Evolutionary conservation across 2,888 invertebrate species (phyloP).

Genomic region (Heterodera filipjevi): DNA sequence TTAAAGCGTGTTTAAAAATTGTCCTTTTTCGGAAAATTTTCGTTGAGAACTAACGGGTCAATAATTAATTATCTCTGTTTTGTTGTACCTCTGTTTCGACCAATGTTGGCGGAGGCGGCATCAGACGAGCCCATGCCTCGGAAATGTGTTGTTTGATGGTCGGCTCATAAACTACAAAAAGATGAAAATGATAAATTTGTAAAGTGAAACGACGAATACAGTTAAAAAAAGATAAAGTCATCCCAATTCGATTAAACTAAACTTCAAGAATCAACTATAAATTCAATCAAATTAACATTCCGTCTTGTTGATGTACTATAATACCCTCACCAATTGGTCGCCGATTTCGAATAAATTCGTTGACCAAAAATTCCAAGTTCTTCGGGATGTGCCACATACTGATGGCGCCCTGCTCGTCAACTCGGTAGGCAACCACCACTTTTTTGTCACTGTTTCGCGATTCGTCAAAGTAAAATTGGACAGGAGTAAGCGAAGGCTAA

Average conservation of each 20-base stretch:
- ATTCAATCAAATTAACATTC: no score
- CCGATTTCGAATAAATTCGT: constrained; percentile 46
- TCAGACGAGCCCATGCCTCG: constrained; percentile 45
- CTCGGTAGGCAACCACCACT: constrained; percentile 42
- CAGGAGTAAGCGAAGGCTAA: constrained; percentile 37
- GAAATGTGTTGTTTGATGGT: constrained; percentile 44
- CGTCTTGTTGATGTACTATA: background rate
- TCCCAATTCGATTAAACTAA: no score
- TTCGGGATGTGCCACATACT: constrained; percentile 49
- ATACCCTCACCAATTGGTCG: constrained; percentile 38
- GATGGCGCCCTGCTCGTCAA: constrained; percentile 44
- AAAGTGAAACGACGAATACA: no score
- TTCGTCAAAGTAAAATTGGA: constrained; percentile 43
- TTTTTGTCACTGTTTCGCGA: constrained; percentile 28
- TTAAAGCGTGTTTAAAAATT: no score
- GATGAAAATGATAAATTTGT: no score
- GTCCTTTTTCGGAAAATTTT: no score
- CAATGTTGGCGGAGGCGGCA: constrained; percentile 44
- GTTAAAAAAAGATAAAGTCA: no score
- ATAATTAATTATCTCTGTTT: no score
- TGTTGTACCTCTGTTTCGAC: constrained; percentile 39
- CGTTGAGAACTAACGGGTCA: no score
- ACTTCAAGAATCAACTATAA: no score
- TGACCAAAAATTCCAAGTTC: constrained; percentile 48
- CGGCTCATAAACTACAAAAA: constrained; percentile 48